Conservation (phyloP, 2,113 vertebrate species). For the Phalacrocorax brasilianus region DNA sequence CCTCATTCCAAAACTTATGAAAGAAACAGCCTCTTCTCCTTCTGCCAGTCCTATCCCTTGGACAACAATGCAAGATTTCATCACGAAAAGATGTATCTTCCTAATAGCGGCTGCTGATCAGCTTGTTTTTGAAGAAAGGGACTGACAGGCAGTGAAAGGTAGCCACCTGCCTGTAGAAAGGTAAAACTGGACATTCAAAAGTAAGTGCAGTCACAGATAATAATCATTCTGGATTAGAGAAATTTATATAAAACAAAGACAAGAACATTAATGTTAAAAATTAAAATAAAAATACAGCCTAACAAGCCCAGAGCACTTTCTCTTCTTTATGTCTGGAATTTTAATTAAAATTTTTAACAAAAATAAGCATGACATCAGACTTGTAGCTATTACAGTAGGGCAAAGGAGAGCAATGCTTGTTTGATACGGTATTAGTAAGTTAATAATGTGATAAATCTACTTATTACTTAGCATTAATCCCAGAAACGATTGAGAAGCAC, state of each 20-base stretch:
- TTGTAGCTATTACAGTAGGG: constrained; percentile 14
- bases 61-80: background rate
- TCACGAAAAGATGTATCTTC: background rate
- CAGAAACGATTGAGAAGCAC: constrained; percentile 54
- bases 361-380: constrained; percentile 24
- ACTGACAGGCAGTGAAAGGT: background rate
- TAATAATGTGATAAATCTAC: constrained; percentile 64
- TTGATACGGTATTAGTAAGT: constrained; percentile 53
- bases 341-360: constrained; percentile 12
- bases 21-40: background rate
- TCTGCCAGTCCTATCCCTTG: background rate
- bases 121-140: background rate
- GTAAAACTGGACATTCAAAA: background rate
- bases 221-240: background rate
- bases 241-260: background rate
- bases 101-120: background rate
- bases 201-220: background rate
- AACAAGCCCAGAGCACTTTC: background rate
- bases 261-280: background rate
- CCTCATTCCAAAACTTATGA: background rate
- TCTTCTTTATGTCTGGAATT: background rate
- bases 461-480: constrained; percentile 61
- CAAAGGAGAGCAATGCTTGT: background rate
- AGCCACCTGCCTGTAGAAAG: constrained; percentile 22
- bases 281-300: background rate